Conservation (phyloP, 2,888 invertebrate genomes). For the Escarpia spicata region DNA sequence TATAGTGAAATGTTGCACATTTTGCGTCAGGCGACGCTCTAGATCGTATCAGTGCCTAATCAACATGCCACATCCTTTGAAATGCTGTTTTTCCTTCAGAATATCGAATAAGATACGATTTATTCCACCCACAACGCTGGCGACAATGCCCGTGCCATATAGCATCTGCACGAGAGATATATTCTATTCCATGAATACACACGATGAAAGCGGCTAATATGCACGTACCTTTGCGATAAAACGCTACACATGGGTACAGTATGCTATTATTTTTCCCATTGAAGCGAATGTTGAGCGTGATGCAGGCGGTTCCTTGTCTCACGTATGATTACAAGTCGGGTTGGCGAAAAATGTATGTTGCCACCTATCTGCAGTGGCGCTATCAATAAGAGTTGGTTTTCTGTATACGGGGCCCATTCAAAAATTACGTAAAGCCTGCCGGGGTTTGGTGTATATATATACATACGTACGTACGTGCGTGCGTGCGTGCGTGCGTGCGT, state of each 20-base stretch:
- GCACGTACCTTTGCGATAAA: not conserved
- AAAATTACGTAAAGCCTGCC: no score
- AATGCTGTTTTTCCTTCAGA: not conserved
- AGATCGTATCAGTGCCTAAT: not conserved
- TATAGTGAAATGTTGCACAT: not conserved
- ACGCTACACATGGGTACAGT: no score
- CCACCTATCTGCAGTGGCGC: no score
- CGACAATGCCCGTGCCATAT: not conserved
- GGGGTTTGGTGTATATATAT: not conserved
- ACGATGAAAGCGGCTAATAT: not conserved
- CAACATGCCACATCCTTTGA: not conserved
- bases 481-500: no score
- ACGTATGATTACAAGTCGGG: no score
- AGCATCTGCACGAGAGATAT: not conserved
- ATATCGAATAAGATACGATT: not conserved
- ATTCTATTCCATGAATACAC: not conserved
- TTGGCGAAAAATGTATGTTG: no score
- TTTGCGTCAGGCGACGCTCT: not conserved
- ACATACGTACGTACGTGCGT: no score
- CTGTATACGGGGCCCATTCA: no score
- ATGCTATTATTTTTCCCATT: no score
- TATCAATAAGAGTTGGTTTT: no score
- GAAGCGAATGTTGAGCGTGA: no score
- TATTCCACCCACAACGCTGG: not conserved
- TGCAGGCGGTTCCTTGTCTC: no score